These are phyloP conservation scores for Siderastrea siderea DNA, from an alignment of 92 coral and sea anemone species.

Conservation along the genomic window DNA sequence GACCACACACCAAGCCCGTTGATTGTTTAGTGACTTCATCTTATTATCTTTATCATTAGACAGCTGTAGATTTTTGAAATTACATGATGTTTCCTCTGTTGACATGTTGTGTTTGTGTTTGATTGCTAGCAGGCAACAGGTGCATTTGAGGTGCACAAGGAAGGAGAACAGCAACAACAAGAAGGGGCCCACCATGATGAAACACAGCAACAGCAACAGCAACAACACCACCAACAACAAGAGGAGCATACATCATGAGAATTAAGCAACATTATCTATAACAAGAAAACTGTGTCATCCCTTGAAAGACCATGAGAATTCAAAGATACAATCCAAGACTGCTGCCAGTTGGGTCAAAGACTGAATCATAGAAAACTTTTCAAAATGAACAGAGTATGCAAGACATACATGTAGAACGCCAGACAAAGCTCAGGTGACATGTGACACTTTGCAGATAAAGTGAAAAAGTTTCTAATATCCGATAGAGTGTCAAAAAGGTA, in stretches of 20 bases:
- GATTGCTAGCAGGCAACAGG: slow-evolving; percentile 12
- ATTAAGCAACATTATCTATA: background rate
- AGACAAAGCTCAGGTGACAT: too few species aligned
- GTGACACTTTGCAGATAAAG: too few species aligned
- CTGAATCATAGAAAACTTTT: too few species aligned
- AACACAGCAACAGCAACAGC: slow-evolving; percentile 13
- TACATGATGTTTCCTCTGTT: background rate
- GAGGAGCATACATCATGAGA: background rate
- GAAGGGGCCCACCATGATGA: background rate
- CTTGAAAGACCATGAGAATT: background rate
- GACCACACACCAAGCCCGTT: too few species aligned
- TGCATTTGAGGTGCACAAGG: background rate
- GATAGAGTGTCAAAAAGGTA: too few species aligned
- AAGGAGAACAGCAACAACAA: slow-evolving; percentile 9
- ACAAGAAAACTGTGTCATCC: background rate
- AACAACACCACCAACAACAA: slow-evolving; percentile 27
- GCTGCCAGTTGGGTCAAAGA: too few species aligned
- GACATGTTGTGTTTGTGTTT: background rate
- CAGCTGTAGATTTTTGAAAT: too few species aligned
- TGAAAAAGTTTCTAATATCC: too few species aligned
- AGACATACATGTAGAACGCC: too few species aligned
- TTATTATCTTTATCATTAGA: too few species aligned
- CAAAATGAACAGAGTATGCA: too few species aligned
- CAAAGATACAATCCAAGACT: background rate
- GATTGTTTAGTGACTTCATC: too few species aligned